These are phyloP conservation scores for Psylliodes chrysocephalus DNA, from an alignment of 2,888 invertebrate genomes.

Conservation along the genomic window DNA sequence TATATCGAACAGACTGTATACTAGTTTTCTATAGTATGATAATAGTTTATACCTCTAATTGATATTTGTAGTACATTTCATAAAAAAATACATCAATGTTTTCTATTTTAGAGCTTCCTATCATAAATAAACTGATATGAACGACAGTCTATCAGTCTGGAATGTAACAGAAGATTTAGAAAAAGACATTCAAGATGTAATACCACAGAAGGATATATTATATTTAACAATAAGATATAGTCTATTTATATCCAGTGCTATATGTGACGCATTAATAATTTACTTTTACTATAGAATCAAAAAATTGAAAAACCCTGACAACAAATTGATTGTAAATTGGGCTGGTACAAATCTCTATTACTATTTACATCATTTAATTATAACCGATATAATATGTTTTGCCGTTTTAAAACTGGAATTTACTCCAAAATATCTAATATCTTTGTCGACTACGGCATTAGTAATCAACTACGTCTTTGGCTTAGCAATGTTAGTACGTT, in stretches of 20 bases:
- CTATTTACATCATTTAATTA: constrained; percentile 15
- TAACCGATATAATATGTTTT: constrained; percentile 14
- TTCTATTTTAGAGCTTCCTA: too few species aligned
- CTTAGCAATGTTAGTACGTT: constrained; percentile 6
- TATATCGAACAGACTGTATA: too few species aligned
- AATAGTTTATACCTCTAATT: too few species aligned
- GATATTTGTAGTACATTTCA: too few species aligned
- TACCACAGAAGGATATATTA: not conserved
- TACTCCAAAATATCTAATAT: not conserved
- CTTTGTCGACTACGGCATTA: constrained; percentile 10
- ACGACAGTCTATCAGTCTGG: too few species aligned
- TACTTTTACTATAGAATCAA: constrained; percentile 4
- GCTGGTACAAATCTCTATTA: constrained; percentile 13
- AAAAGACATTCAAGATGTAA: not conserved
- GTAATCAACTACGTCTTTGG: constrained; percentile 18
- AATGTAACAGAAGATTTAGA: constrained; percentile 6
- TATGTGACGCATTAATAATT: constrained; percentile 2
- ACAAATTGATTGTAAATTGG: constrained; percentile 14
- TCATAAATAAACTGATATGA: too few species aligned
- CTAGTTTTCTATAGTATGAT: too few species aligned
- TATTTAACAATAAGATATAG: constrained; percentile 4
- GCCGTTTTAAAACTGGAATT: not conserved
- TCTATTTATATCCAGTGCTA: not conserved
- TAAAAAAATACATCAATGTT: too few species aligned
- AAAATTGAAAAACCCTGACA: not conserved